Conservation (phyloP, 2,797 vertebrate species). For the Pachyuromys duprasi region DNA sequence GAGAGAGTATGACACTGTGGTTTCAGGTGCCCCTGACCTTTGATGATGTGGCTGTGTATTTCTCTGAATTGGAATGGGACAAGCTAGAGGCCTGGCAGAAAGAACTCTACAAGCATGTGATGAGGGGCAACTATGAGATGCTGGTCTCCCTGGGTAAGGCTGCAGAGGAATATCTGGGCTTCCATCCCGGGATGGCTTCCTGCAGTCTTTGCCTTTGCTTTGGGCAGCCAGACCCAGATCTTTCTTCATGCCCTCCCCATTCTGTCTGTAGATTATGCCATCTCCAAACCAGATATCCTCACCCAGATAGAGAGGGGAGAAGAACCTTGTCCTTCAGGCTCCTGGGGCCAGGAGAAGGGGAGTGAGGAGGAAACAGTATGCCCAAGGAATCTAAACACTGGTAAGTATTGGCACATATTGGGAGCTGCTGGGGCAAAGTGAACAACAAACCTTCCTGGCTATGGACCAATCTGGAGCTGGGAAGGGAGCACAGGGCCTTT, state of each 20-base stretch:
- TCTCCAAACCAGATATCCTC: conserved; percentile 79
- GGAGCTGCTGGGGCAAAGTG: neutral
- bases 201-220: neutral
- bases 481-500: neutral
- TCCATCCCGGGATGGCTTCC: neutral
- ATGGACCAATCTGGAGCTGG: neutral
- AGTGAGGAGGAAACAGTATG: neutral
- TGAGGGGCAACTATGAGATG: conserved; percentile 79
- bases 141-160: conserved; percentile 81
- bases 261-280: conserved; percentile 70
- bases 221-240: neutral
- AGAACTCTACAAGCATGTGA: conserved; percentile 80
- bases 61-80: conserved; percentile 78
- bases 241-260: neutral
- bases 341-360: neutral
- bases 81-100: conserved; percentile 76
- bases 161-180: neutral
- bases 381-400: neutral
- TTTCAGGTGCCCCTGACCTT: conserved; percentile 81
- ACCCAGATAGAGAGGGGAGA: conserved; percentile 75
- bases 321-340: conserved; percentile 62
- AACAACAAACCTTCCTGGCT: neutral
- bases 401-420: conserved; percentile 39
- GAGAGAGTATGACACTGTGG: neutral
- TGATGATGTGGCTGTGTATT: conserved; percentile 80